A percentile compares a stretch with the other conserved stretches of the same genome.
These are phyloP conservation scores for Lacerta bilineata DNA, from an alignment of 2,797 vertebrate species.

Conservation along the genomic window DNA sequence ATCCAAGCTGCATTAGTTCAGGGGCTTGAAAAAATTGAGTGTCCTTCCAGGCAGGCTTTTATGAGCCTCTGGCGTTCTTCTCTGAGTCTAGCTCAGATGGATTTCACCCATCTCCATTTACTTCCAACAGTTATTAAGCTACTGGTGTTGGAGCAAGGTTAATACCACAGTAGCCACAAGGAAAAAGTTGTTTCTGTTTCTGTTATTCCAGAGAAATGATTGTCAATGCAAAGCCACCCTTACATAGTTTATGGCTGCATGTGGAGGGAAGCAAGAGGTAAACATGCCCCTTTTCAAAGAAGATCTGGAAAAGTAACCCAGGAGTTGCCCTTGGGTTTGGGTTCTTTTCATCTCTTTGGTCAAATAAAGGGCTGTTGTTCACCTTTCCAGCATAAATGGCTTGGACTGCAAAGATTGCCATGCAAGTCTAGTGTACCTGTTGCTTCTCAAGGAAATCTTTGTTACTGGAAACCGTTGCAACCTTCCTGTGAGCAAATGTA, in stretches of 20 bases:
- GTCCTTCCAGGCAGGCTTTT: background rate
- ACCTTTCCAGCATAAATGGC: background rate
- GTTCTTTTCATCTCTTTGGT: constrained; percentile 9
- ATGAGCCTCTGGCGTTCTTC: background rate
- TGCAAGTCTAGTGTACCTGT: background rate
- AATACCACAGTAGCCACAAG: background rate
- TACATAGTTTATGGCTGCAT: background rate
- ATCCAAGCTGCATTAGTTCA: background rate
- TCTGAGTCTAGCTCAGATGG: no score
- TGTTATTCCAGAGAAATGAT: background rate
- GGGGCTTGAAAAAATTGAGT: background rate
- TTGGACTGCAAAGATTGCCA: background rate
- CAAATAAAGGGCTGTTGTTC: background rate
- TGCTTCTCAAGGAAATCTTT: background rate
- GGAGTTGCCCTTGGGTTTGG: background rate
- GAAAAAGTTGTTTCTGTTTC: background rate
- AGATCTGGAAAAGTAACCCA: background rate
- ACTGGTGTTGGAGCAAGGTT: background rate
- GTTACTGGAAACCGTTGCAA: background rate
- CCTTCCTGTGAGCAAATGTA: background rate
- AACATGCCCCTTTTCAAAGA: background rate
- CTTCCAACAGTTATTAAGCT: background rate
- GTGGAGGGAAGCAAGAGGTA: background rate
- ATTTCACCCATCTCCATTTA: background rate
- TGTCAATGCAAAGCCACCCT: no score